A percentile compares a stretch with the other conserved stretches of the same genome.
phyloP scores from a whole-genome alignment of 2,888 invertebrate species.

The Alsophila aescularia region DNA sequence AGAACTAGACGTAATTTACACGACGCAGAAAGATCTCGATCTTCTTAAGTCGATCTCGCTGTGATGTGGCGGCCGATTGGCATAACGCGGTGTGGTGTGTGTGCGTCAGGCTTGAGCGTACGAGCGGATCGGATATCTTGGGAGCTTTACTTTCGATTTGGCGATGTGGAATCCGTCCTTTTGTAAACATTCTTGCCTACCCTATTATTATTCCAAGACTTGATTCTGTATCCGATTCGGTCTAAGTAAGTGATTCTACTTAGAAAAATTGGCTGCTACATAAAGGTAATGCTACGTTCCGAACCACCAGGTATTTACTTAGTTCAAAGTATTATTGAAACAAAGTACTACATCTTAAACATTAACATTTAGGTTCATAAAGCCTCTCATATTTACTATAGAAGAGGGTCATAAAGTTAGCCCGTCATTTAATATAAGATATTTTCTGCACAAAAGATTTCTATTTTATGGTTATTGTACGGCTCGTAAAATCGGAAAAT shows the following conservation, averaged over 20 bases:
- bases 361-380: neutral
- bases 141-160: no score
- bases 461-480: constrained; percentile 22
- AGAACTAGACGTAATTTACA: no score
- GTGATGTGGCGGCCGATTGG: no score
- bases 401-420: constrained; percentile 18
- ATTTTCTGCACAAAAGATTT: constrained; percentile 24
- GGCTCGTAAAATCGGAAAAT: constrained; percentile 30
- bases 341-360: neutral
- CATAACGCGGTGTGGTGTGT: no score
- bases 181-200: no score
- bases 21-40: no score
- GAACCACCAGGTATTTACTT: neutral
- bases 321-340: neutral
- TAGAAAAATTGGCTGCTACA: neutral
- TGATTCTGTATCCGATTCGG: constrained; percentile 1
- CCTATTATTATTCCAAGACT: constrained; percentile 28
- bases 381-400: constrained; percentile 21
- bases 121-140: no score
- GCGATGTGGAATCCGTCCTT: no score
- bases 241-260: constrained; percentile 15
- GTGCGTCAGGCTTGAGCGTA: no score
- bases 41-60: no score
- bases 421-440: constrained; percentile 11
- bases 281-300: neutral